Base-by-base conservation (phyloP, 2,797 vertebrate species). In the Perodicticus potto region DNA sequence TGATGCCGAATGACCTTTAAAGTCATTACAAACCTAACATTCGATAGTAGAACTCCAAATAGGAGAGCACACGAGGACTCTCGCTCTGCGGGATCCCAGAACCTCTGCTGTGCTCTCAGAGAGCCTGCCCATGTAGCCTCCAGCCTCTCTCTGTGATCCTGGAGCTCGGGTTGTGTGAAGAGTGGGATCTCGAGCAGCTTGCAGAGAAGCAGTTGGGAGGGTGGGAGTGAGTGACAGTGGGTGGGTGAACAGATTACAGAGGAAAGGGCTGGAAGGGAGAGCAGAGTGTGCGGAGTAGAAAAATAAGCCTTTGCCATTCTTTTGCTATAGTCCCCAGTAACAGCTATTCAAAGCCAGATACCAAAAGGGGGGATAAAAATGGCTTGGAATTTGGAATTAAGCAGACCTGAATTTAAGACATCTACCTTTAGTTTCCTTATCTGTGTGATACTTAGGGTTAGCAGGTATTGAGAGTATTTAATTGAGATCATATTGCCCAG, bases 191-290 rank as follows among this genome's bases (percentile, higher is more conserved):
- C 37, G 74, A 72, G 81, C 82, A 89, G 29, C 29, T 76, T 55
- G 74, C 80, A 96, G 45, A 76, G 69, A 81, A 95, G 69, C 83
- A 95, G 72, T 91, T 93, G 93, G 89, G 40, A 67, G 77, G 63
- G 93, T 96, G 96, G 96, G 93, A 81, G 95, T 92, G 91, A 93
- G 78, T 95, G 86, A 89, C 91, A 91, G 80, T 65, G 80, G 89
- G 95, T 96, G 84, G 94, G 83, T 89, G 93, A 95, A 65, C 61
- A 95, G 74, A 94, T 82, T 78, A 93, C 73, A 89, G 84, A 95
- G 45, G 72, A 73, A 92, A 87, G 34, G 57, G 57, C 77, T 90
- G 59, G 65, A 80, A 96, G 92, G 90, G 77, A 78, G 61, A 85
- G 40, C 25, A 86, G 37, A 70, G 14, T 61, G 29, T 85, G 65